Conservation (phyloP, 2,888 invertebrate species). For the Xestia rhomboidea region DNA sequence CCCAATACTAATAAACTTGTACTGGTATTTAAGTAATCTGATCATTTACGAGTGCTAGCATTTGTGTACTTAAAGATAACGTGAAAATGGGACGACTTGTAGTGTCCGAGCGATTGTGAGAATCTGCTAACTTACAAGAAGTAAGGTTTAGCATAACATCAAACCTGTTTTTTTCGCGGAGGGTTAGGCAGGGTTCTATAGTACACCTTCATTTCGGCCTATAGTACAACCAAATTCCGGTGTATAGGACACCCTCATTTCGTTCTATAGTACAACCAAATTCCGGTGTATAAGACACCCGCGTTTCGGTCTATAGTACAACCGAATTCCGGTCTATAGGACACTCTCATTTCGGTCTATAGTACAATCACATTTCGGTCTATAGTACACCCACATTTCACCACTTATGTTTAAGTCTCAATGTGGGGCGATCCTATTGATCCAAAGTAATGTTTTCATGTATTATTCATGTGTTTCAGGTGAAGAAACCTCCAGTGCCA, state of each 20-base stretch:
- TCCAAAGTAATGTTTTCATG: not conserved
- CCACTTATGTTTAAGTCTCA: not conserved
- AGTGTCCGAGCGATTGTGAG: not conserved
- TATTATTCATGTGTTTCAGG: constrained; percentile 72
- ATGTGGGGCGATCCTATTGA: not conserved
- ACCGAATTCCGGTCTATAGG: not conserved
- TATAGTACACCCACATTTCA: not conserved
- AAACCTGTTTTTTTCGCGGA: not conserved
- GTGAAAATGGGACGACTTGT: constrained; percentile 7
- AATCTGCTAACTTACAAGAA: not conserved
- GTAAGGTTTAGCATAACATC: not conserved
- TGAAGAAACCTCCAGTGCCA: constrained; percentile 92
- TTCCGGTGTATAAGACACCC: not conserved
- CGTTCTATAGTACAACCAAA: not conserved
- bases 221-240: not conserved
- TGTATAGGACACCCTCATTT: not conserved
- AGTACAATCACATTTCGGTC: too few species aligned
- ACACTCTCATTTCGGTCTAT: not conserved
- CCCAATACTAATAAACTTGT: constrained; percentile 6
- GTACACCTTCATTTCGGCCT: not conserved
- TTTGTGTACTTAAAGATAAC: constrained; percentile 28
- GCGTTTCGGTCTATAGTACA: not conserved
- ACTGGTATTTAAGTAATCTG: constrained; percentile 15
- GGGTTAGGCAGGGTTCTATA: not conserved
- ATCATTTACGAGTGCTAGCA: not conserved